Evolutionary conservation across 2,113 vertebrate genomes (phyloP).

Genomic region (Callipepla californica): DNA sequence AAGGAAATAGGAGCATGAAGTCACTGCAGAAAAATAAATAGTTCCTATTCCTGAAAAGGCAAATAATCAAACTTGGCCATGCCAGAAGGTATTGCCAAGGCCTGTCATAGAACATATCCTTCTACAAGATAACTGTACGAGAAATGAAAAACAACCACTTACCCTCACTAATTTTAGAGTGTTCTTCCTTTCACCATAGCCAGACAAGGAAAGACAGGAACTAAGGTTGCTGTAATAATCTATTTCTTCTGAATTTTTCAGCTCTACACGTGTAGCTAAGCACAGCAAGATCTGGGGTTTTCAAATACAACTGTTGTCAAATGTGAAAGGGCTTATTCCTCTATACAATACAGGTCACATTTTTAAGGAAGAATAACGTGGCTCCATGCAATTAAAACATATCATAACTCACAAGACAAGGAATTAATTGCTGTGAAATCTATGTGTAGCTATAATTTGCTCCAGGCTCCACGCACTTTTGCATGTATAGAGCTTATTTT

Average conservation of each 20-base stretch:
- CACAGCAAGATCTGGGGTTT: background rate
- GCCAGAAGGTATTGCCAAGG: background rate
- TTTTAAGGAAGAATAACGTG: conserved; percentile 14
- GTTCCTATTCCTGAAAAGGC: background rate
- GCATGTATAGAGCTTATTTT: background rate
- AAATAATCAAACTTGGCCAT: conserved; percentile 12
- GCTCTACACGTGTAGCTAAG: background rate
- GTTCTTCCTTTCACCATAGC: background rate
- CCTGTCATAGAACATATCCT: background rate
- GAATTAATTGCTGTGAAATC: conserved; percentile 27
- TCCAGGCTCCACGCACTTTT: background rate
- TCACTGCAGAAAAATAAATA: conserved; percentile 14
- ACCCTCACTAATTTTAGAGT: background rate
- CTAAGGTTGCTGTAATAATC: background rate
- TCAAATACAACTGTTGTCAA: conserved; percentile 12
- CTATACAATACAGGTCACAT: background rate
- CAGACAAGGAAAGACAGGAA: conserved; percentile 34
- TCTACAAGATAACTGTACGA: background rate
- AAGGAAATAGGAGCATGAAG: conserved; percentile 27
- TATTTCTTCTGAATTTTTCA: background rate
- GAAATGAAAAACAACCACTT: conserved; percentile 15
- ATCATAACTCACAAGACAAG: conserved; percentile 15
- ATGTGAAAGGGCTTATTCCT: conserved; percentile 28
- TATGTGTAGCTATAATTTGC: conserved; percentile 30
- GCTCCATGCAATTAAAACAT: conserved; percentile 26